Evolutionary conservation across 2,113 vertebrate species (phyloP).

Genomic region (Cygnus buccinator): DNA sequence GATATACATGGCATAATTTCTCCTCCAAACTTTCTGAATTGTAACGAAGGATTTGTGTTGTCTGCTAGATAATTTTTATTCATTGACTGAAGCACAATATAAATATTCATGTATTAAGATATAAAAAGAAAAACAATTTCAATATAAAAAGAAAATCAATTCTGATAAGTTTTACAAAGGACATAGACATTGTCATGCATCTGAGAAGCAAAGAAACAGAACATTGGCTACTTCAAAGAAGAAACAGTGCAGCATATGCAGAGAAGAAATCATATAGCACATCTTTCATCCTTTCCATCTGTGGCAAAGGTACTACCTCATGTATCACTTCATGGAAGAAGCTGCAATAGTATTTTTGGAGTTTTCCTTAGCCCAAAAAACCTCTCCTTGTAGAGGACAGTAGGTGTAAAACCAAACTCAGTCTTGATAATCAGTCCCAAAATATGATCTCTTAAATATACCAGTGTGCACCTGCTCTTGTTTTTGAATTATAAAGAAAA

Average conservation of each 20-base stretch:
- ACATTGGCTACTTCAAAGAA: not conserved
- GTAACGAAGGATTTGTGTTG: not conserved
- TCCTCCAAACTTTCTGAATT: not conserved
- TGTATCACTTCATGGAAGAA: not conserved
- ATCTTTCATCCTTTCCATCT: not conserved
- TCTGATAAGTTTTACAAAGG: not conserved
- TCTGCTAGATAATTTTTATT: not conserved
- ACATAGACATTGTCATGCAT: not conserved
- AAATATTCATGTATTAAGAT: not conserved
- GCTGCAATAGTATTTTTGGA: not conserved
- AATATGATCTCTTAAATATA: not conserved
- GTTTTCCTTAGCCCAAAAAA: not conserved
- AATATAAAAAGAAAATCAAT: not conserved
- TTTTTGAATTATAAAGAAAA: not conserved
- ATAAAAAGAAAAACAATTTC: not conserved
- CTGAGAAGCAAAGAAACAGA: not conserved
- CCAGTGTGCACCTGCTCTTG: not conserved
- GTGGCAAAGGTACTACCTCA: not conserved
- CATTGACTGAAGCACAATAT: not conserved
- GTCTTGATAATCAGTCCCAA: not conserved
- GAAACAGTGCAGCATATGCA: not conserved
- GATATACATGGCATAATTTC: not conserved
- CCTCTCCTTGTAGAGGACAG: not conserved
- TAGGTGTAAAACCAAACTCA: not conserved
- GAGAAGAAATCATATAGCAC: not conserved